Conservation (phyloP, 2,797 vertebrate species). For the Pseudochaenichthys georgianus region DNA sequence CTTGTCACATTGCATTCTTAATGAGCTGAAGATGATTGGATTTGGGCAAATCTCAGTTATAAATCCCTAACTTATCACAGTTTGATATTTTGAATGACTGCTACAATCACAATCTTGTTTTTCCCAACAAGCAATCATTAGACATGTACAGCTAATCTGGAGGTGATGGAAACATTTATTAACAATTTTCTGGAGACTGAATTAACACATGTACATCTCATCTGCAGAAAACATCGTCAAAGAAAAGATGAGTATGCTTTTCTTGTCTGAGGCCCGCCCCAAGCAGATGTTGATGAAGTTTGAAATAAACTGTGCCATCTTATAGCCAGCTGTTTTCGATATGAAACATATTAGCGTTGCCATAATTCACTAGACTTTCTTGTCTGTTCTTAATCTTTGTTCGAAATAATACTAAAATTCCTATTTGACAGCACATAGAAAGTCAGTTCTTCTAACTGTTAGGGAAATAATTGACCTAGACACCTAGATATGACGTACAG, state of each 20-base stretch:
- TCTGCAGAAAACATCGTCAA: constrained; percentile 2
- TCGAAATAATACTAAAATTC: not conserved
- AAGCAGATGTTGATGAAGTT: constrained; percentile 14
- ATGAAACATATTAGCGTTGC: not conserved
- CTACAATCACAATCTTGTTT: not conserved
- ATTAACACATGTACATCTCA: not conserved
- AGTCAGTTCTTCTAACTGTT: not conserved
- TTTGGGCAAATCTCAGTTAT: not conserved
- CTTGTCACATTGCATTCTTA: not conserved
- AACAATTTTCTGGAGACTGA: constrained; percentile 4
- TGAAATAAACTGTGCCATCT: constrained; percentile 11
- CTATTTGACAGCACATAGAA: not conserved
- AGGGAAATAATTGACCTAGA: too few species aligned
- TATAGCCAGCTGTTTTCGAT: constrained; percentile 19
- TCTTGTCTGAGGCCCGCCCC: constrained; percentile 1
- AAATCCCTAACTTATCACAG: not conserved
- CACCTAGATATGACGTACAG: too few species aligned
- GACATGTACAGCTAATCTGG: not conserved
- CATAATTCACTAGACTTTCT: constrained; percentile 3
- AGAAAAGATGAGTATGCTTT: not conserved
- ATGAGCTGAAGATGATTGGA: not conserved
- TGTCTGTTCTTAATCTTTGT: constrained; percentile 3
- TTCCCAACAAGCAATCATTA: not conserved
- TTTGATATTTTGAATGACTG: constrained; percentile 7
- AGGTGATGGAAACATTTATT: constrained; percentile 17